phyloP scores from a whole-genome alignment of 2,113 vertebrate species.

The Synchiropus splendidus region DNA sequence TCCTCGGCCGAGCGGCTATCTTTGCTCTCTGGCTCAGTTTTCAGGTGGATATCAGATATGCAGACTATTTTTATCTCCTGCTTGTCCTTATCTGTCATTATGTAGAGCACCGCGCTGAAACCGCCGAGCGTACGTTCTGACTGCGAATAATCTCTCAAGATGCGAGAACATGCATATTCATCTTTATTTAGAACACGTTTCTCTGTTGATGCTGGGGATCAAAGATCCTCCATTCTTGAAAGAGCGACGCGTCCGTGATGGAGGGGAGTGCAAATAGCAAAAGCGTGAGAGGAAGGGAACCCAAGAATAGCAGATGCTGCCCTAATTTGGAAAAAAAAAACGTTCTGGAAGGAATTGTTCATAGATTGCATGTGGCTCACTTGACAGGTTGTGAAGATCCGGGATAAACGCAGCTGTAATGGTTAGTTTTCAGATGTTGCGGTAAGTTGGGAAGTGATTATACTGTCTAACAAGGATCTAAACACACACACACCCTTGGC shows the following conservation, averaged over 20 bases:
- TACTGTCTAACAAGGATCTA: conserved; percentile 10
- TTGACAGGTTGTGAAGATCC: conserved; percentile 16
- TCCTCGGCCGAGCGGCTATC: conserved; percentile 8
- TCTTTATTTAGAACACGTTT: conserved; percentile 35
- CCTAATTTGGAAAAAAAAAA: conserved; percentile 31
- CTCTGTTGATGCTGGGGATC: conserved; percentile 31
- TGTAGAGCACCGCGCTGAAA: conserved; percentile 4
- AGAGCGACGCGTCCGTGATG: conserved; percentile 19
- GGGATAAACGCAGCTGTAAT: conserved; percentile 12
- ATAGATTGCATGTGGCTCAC: conserved; percentile 17
- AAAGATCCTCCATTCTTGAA: conserved; percentile 41
- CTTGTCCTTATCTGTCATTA: conserved; percentile 25
- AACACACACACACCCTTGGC: conserved; percentile 7
- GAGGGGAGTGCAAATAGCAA: conserved; percentile 16
- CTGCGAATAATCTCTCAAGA: conserved; percentile 36
- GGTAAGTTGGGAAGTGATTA: conserved; percentile 28
- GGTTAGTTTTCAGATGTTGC: conserved; percentile 32
- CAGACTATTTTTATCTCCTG: conserved; percentile 9
- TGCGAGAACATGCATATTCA: conserved; percentile 39
- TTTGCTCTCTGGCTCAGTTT: conserved; percentile 8
- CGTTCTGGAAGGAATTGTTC: conserved; percentile 19
- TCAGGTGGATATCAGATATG: conserved; percentile 15
- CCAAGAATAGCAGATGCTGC: conserved; percentile 26
- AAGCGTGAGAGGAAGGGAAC: conserved; percentile 14
- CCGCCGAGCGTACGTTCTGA: conserved; percentile 24